Percentiles rank a stretch among this genome's conserved stretches.
Conservation (phyloP, 2,888 invertebrate species). For the Smittia aterrima region DNA sequence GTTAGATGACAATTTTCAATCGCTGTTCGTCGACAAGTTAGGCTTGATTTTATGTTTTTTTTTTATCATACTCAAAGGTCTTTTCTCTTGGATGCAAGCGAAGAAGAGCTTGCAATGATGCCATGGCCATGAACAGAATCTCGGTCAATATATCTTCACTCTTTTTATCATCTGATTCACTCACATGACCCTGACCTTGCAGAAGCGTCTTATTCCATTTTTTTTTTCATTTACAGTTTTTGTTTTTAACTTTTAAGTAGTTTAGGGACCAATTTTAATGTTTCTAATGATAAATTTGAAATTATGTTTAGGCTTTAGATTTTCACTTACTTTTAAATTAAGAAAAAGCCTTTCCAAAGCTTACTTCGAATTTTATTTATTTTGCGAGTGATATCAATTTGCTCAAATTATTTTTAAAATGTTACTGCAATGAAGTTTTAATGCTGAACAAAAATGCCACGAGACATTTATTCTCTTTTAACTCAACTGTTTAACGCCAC, state of each 20-base stretch:
- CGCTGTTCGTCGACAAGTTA: too few species aligned
- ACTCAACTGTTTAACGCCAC: conserved; percentile 36
- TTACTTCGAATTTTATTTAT: neutral
- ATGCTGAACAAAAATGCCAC: neutral
- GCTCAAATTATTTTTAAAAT: neutral
- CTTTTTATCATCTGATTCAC: neutral
- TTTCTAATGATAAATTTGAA: neutral
- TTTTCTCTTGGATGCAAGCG: too few species aligned
- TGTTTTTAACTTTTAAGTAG: too few species aligned
- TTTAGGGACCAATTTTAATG: too few species aligned
- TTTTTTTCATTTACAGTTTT: neutral
- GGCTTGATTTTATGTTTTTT: too few species aligned
- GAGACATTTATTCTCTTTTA: conserved; percentile 18
- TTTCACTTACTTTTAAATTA: neutral
- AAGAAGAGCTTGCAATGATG: too few species aligned
- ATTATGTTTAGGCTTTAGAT: neutral
- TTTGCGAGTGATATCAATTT: neutral
- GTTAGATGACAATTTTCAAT: too few species aligned
- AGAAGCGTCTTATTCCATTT: neutral
- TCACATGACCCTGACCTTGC: conserved; percentile 12
- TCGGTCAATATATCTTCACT: neutral
- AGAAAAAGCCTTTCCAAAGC: neutral
- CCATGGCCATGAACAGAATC: too few species aligned
- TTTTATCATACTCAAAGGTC: too few species aligned
- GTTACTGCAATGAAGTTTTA: conserved; percentile 3